A percentile compares a stretch with the other conserved stretches of the same genome.
phyloP scores from a whole-genome alignment of 2,797 vertebrate species.

The Tiaroga cobitis region DNA sequence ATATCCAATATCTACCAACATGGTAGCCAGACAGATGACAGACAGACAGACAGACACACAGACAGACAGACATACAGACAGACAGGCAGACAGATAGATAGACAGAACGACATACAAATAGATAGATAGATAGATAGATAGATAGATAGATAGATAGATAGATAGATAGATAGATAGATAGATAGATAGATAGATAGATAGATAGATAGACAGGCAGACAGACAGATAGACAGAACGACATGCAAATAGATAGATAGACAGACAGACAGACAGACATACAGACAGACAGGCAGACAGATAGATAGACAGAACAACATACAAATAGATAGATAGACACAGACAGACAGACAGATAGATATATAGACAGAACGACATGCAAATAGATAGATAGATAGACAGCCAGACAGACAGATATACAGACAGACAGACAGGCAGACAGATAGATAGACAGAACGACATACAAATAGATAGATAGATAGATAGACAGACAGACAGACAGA shows the following conservation, averaged over 20 bases:
- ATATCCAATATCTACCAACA: background rate
- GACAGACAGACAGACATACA: background rate
- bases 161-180: too few species aligned
- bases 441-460: too few species aligned
- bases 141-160: too few species aligned
- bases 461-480: accelerated
- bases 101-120: too few species aligned
- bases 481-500: accelerated
- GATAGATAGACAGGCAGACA: background rate
- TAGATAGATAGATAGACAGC: too few species aligned
- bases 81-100: too few species aligned
- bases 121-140: too few species aligned
- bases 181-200: accelerated
- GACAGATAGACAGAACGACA: background rate
- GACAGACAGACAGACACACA: background rate
- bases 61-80: background rate
- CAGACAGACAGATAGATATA: accelerated
- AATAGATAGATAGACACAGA: background rate
- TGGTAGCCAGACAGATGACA: background rate
- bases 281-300: background rate
- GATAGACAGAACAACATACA: accelerated
- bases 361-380: accelerated
- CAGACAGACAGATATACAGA: background rate
- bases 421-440: background rate
- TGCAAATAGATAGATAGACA: background rate